These are phyloP conservation scores for Dermatemys mawii DNA, from an alignment of 2,113 vertebrate species.

Conservation along the genomic window DNA sequence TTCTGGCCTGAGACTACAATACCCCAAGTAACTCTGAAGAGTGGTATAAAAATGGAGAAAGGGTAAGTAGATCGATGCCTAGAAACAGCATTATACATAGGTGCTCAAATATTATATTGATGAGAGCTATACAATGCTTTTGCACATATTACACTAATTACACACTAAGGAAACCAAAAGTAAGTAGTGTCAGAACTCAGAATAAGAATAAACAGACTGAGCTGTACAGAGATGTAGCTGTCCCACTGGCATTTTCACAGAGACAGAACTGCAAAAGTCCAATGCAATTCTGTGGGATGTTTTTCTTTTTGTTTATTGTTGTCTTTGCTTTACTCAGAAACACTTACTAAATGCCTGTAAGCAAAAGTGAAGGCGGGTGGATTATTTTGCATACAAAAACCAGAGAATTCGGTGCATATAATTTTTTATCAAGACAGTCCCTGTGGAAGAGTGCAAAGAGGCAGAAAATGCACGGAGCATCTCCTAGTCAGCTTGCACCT, in stretches of 20 bases:
- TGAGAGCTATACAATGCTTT: fast-evolving
- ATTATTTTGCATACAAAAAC: background rate
- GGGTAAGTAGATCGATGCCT: conserved; percentile 71
- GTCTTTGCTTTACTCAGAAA: background rate
- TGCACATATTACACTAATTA: background rate
- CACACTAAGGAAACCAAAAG: background rate
- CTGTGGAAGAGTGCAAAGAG: background rate
- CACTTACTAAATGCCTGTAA: background rate
- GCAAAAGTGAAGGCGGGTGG: background rate
- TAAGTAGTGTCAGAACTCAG: background rate
- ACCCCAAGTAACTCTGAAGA: conserved; percentile 58
- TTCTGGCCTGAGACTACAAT: conserved; percentile 92
- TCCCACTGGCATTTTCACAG: background rate
- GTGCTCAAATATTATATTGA: background rate
- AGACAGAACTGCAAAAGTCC: background rate
- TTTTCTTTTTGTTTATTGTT: background rate
- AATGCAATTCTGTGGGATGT: background rate
- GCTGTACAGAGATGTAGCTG: fast-evolving
- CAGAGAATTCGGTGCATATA: background rate
- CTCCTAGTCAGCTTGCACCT: background rate
- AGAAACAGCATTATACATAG: background rate
- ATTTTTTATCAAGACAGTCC: background rate
- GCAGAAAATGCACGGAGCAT: background rate
- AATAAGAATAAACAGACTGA: fast-evolving
- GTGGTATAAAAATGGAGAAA: conserved; percentile 74